These are phyloP conservation scores for Brachionus plicatilis DNA, from an alignment of 1,140 invertebrate genomes.

Conservation along the genomic window DNA sequence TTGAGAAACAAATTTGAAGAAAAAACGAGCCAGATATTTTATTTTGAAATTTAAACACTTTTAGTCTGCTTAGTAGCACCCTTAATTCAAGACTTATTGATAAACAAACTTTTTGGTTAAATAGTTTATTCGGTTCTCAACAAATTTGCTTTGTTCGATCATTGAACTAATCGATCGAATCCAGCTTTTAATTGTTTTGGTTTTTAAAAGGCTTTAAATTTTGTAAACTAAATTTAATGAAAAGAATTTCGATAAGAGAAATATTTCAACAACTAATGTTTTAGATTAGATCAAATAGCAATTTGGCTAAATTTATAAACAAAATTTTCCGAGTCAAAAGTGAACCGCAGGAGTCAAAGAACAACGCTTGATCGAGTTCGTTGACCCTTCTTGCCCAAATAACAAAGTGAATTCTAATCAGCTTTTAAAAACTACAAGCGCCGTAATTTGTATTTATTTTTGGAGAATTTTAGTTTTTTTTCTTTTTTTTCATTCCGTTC, in stretches of 20 bases:
- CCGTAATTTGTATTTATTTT: neutral
- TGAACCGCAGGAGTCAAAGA: neutral
- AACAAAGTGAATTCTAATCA: neutral
- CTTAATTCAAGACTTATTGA: neutral
- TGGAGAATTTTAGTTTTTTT: neutral
- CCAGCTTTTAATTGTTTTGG: neutral
- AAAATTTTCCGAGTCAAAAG: neutral
- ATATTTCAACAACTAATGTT: neutral
- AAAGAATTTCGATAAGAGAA: neutral
- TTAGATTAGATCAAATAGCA: neutral
- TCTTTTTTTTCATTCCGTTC: neutral
- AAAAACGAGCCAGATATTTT: neutral
- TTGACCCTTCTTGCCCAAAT: neutral
- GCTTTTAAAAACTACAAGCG: neutral
- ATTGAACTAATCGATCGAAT: neutral
- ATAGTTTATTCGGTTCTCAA: neutral
- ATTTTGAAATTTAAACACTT: neutral
- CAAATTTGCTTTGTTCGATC: neutral
- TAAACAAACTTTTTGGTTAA: neutral
- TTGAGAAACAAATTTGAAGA: neutral
- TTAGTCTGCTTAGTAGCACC: neutral
- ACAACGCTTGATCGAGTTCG: neutral
- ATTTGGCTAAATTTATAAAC: neutral
- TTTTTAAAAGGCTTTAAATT: neutral
- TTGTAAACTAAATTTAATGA: neutral